These are phyloP conservation scores for Corythornis cristatus DNA, from an alignment of 2,113 vertebrate species.

Conservation along the genomic window DNA sequence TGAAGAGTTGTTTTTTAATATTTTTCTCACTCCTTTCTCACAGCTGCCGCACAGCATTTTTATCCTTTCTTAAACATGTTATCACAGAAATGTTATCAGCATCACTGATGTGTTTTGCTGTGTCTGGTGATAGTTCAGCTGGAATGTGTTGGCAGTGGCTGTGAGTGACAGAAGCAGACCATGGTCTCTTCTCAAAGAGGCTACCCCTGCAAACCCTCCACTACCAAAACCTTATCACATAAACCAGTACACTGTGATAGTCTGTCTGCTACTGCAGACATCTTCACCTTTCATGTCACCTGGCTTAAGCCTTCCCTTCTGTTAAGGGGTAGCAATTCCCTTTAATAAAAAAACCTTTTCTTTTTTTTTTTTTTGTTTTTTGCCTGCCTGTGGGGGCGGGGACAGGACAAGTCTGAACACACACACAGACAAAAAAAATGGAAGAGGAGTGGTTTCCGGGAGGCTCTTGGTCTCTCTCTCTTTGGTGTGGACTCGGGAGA, in stretches of 20 bases:
- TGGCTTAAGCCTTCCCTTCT: background rate
- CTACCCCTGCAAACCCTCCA: background rate
- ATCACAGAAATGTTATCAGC: background rate
- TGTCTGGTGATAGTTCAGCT: background rate
- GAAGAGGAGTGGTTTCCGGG: too few relatives aligned
- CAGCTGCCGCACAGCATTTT: background rate
- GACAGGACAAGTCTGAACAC: too few relatives aligned
- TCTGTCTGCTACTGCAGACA: background rate
- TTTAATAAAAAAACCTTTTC: too few relatives aligned
- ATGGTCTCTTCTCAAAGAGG: background rate
- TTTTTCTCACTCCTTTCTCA: background rate
- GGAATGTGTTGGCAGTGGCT: background rate
- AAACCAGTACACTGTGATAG: background rate
- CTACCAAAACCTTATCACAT: background rate
- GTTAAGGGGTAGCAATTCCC: too few relatives aligned
- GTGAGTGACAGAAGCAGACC: accelerated
- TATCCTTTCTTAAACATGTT: background rate
- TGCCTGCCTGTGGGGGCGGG: too few relatives aligned
- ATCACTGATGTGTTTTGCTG: background rate
- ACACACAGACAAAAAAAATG: too few relatives aligned
- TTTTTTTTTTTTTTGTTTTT: too few relatives aligned
- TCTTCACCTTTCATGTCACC: background rate
- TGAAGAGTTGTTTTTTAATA: background rate
- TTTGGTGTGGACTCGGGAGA: too few relatives aligned
- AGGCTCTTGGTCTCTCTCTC: too few relatives aligned